Conservation (phyloP, 2,797 vertebrate genomes). For the Brotogeris chrysoptera region DNA sequence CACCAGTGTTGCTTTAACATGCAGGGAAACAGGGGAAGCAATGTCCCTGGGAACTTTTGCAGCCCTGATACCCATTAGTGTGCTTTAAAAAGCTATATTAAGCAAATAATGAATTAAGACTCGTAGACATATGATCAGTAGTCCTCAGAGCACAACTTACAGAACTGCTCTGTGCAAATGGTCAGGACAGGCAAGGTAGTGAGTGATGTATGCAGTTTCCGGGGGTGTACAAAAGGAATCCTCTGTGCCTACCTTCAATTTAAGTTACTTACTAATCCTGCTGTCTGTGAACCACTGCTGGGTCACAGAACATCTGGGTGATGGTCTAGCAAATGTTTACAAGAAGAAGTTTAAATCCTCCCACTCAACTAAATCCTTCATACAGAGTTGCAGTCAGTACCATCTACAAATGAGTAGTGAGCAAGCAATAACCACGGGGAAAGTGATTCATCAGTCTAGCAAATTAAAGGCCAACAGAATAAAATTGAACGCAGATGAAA, state of each 20-base stretch:
- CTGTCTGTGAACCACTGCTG: background rate
- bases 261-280: background rate
- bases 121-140: background rate
- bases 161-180: background rate
- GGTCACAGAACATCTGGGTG: background rate
- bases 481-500: background rate
- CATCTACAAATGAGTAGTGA: background rate
- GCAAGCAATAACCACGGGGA: background rate
- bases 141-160: background rate
- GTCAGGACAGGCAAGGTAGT: background rate
- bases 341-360: background rate
- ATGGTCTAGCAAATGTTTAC: background rate
- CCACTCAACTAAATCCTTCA: background rate
- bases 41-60: background rate
- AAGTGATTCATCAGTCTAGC: slow-evolving; percentile 21
- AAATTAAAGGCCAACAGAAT: slow-evolving; percentile 25
- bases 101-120: background rate
- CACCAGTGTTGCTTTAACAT: background rate
- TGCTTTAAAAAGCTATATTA: background rate
- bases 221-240: background rate
- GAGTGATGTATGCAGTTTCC: background rate
- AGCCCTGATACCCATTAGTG: background rate
- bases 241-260: background rate
- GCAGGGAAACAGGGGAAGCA: background rate
- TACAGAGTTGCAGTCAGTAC: background rate